phyloP scores from a whole-genome alignment of 2,113 vertebrate genomes.

The Aspidoscelis tigris region DNA sequence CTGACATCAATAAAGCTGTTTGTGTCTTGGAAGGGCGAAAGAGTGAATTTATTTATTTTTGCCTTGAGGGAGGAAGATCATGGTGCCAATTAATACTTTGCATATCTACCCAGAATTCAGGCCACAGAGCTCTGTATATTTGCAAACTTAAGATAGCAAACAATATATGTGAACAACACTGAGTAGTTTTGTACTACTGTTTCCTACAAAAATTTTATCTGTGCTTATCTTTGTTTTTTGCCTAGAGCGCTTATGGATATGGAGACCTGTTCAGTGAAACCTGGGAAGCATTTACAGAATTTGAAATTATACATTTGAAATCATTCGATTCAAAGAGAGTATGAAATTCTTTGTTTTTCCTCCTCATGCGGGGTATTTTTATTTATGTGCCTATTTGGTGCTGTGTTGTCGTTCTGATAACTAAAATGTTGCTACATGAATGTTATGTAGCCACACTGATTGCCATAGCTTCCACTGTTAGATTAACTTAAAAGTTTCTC shows the following conservation, averaged over 20 bases:
- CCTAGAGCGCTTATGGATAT: constrained; percentile 91
- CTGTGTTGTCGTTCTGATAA: background rate
- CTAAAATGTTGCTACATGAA: background rate
- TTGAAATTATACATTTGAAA: constrained; percentile 92
- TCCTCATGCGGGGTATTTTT: background rate
- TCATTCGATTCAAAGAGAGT: constrained; percentile 92
- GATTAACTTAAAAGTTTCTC: background rate
- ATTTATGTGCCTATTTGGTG: background rate
- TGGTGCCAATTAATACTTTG: too few relatives aligned
- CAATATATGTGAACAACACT: background rate
- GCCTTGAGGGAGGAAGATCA: too few relatives aligned
- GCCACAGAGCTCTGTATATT: too few relatives aligned
- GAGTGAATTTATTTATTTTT: too few relatives aligned
- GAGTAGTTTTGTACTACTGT: background rate
- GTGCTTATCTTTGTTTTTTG: constrained; percentile 27
- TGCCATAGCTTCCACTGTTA: background rate
- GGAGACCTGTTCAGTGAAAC: constrained; percentile 95
- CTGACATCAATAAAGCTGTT: too few relatives aligned
- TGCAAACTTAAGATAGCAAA: too few relatives aligned
- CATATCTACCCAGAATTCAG: too few relatives aligned
- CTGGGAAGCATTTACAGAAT: constrained; percentile 90
- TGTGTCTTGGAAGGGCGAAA: too few relatives aligned
- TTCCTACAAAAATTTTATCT: background rate
- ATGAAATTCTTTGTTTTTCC: constrained; percentile 35
- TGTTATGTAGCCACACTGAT: background rate